A percentile compares a stretch with the other conserved stretches of the same genome.
Conservation (phyloP, 2,797 vertebrate genomes). For the Erpetoichthys calabaricus region DNA sequence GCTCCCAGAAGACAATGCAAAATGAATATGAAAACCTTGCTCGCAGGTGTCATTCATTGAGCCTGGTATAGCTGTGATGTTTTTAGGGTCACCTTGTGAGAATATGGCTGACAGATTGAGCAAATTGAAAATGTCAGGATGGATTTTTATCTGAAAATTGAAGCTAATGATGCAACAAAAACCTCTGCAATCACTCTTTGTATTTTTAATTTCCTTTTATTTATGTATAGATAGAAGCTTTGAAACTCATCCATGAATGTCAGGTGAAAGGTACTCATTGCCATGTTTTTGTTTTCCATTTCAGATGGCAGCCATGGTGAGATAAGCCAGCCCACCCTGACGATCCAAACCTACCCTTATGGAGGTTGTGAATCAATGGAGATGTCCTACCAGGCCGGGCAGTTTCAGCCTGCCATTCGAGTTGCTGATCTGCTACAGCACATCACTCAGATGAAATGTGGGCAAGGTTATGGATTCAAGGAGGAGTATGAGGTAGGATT, state of each 20-base stretch:
- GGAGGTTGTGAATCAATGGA: conserved; percentile 86
- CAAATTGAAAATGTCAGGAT: no score
- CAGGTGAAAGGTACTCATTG: no score
- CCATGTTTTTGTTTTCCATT: conserved; percentile 17
- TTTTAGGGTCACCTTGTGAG: conserved; percentile 34
- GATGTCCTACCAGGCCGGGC: conserved; percentile 83
- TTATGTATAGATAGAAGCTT: no score
- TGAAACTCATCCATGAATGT: no score
- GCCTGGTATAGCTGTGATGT: conserved; percentile 44
- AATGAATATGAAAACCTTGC: conserved; percentile 6
- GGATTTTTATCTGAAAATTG: no score
- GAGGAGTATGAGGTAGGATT: conserved; percentile 77
- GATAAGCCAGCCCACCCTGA: conserved; percentile 74
- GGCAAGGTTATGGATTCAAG: conserved; percentile 91
- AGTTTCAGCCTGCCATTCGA: conserved; percentile 88
- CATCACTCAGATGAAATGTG: conserved; percentile 97
- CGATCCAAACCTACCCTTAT: conserved; percentile 87
- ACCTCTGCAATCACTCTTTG: no score
- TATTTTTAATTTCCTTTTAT: no score
- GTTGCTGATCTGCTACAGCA: conserved; percentile 91
- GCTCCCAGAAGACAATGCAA: conserved; percentile 12
- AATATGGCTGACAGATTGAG: no score
- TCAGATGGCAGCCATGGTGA: conserved; percentile 82
- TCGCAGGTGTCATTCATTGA: conserved; percentile 39
- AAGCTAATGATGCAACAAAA: no score